A percentile compares a stretch with the other conserved stretches of the same genome.
phyloP scores from a whole-genome alignment of 2,113 vertebrate species.

The Chloebia gouldiae region DNA sequence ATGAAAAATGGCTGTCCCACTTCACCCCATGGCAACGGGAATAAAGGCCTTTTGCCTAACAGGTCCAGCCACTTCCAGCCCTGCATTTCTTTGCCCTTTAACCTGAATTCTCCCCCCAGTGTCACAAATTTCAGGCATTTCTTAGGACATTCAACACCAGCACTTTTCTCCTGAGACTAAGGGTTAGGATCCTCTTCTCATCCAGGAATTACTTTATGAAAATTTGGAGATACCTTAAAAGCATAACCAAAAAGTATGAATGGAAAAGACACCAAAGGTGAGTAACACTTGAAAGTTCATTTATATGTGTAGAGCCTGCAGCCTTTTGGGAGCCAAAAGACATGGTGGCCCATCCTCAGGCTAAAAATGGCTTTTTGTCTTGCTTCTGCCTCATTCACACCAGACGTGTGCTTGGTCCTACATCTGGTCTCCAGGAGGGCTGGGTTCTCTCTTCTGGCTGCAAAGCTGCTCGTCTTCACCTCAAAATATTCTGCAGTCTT shows the following conservation, averaged over 20 bases:
- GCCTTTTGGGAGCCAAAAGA: background rate
- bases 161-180: rapidly evolving
- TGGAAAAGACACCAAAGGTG: background rate
- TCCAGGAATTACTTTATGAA: background rate
- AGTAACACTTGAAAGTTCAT: background rate
- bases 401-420: background rate
- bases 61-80: background rate
- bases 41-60: background rate
- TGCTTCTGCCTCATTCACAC: background rate
- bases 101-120: background rate
- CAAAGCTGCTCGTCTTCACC: background rate
- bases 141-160: background rate
- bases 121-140: background rate
- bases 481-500: background rate
- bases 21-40: background rate
- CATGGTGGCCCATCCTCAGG: background rate
- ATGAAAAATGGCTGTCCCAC: background rate
- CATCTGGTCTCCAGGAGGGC: no score
- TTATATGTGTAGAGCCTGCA: rapidly evolving
- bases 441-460: background rate
- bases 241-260: background rate
- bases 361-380: background rate
- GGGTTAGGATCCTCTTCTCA: background rate
- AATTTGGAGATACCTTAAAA: background rate
- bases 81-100: background rate